phyloP scores from a whole-genome alignment of 2,797 vertebrate genomes.

The Poeciliopsis presidionis region DNA sequence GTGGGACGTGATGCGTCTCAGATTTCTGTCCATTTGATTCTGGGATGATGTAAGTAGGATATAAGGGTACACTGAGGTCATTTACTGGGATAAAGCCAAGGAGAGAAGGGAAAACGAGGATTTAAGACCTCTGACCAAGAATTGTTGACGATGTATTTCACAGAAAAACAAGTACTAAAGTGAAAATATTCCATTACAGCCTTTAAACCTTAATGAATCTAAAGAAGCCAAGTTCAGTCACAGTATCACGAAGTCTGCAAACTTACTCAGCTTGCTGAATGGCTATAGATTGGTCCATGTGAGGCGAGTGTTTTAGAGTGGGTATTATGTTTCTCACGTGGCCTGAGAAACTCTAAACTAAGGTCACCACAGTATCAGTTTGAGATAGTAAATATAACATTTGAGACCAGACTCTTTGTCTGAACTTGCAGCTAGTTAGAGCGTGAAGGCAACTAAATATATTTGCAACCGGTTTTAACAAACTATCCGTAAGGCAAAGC shows the following conservation, averaged over 20 bases:
- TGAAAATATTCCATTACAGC: background rate
- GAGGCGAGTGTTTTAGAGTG: constrained; percentile 57
- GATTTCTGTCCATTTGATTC: constrained; percentile 60
- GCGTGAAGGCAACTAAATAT: background rate
- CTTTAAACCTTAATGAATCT: constrained; percentile 16
- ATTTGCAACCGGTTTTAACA: constrained; percentile 16
- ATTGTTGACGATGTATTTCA: background rate
- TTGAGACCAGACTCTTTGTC: background rate
- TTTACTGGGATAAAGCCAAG: constrained; percentile 45
- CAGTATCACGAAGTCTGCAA: constrained; percentile 68
- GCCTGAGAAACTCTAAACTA: constrained; percentile 56
- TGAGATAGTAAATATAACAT: constrained; percentile 26
- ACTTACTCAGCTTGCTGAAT: constrained; percentile 72
- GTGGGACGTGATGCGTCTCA: constrained; percentile 38
- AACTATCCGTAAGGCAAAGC: constrained; percentile 19
- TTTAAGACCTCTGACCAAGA: background rate
- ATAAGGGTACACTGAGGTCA: constrained; percentile 54
- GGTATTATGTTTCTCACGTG: constrained; percentile 74
- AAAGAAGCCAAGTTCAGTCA: constrained; percentile 59
- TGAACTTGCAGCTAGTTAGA: background rate
- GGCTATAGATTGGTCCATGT: constrained; percentile 57
- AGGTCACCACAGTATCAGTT: constrained; percentile 47
- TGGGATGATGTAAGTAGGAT: constrained; percentile 61
- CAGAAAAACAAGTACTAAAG: background rate
- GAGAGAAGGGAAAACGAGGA: background rate